Percentiles rank a stretch among this genome's conserved stretches.
These are phyloP conservation scores for Ceyx melanurus DNA, from an alignment of 2,113 vertebrate species.

Conservation along the genomic window DNA sequence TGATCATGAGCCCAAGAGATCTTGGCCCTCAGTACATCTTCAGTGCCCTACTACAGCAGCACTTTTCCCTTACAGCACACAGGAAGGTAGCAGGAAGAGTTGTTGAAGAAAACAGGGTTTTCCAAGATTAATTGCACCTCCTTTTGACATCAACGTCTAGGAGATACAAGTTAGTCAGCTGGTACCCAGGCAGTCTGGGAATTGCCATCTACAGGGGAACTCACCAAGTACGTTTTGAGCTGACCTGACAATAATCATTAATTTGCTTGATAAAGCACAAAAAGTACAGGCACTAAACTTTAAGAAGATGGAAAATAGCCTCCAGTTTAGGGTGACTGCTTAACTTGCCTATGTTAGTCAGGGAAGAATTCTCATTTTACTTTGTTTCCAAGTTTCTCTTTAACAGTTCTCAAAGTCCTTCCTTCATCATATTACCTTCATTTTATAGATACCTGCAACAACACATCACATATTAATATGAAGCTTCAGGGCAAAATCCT, in stretches of 20 bases:
- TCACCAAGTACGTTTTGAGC: background rate
- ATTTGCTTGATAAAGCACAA: background rate
- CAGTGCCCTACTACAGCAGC: background rate
- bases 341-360: background rate
- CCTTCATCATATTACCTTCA: background rate
- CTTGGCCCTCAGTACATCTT: background rate
- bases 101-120: background rate
- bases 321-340: background rate
- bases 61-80: background rate
- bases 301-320: background rate
- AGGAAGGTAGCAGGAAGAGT: background rate
- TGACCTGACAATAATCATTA: background rate
- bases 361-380: background rate
- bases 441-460: background rate
- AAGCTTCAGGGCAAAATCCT: background rate
- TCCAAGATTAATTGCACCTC: background rate
- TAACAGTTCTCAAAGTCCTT: background rate
- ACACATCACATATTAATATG: background rate
- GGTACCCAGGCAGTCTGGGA: background rate
- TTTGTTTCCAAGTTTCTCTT: background rate
- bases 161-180: background rate
- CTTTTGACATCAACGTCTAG: background rate
- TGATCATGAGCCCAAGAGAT: background rate
- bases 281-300: background rate
- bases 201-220: background rate